Evolutionary conservation across 2,113 vertebrate species (phyloP).

Genomic region (Paradoxurus hermaphroditus): DNA sequence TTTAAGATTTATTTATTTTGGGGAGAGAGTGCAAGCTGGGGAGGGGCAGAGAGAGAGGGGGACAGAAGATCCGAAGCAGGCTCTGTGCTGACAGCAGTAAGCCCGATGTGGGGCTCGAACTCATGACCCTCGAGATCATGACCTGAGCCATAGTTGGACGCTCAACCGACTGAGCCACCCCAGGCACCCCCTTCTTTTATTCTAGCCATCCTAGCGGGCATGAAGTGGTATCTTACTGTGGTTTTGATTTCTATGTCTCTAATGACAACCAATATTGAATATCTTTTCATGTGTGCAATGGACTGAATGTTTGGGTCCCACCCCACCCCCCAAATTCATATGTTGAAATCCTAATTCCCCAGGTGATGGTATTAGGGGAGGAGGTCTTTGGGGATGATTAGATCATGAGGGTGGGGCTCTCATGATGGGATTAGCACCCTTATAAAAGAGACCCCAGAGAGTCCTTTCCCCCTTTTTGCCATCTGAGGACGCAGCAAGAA

Average conservation of each 20-base stretch:
- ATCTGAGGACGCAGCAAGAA: not conserved
- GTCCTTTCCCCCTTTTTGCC: not conserved
- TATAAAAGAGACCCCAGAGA: not conserved
- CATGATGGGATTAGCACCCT: not conserved
- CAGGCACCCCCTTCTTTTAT: not conserved
- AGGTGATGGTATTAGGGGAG: not conserved
- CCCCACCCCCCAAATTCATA: not conserved
- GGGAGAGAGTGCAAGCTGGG: too few relatives aligned
- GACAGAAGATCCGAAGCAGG: too few relatives aligned
- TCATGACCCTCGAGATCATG: too few relatives aligned
- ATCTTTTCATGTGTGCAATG: not conserved
- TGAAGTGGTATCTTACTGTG: not conserved
- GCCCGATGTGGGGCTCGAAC: too few relatives aligned
- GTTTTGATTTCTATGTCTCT: slow-evolving; percentile 8
- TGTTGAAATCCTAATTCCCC: not conserved
- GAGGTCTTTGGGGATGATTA: not conserved
- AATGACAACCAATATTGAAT: not conserved
- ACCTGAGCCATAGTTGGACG: too few relatives aligned
- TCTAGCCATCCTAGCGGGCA: not conserved
- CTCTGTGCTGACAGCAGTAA: too few relatives aligned
- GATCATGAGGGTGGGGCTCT: not conserved
- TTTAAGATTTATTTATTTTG: too few relatives aligned
- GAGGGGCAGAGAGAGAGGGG: too few relatives aligned
- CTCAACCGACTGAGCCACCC: too few relatives aligned
- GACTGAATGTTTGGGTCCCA: not conserved